Base-by-base conservation (phyloP, 2,888 invertebrate species). In the Drosophila austrosaltans region DNA sequence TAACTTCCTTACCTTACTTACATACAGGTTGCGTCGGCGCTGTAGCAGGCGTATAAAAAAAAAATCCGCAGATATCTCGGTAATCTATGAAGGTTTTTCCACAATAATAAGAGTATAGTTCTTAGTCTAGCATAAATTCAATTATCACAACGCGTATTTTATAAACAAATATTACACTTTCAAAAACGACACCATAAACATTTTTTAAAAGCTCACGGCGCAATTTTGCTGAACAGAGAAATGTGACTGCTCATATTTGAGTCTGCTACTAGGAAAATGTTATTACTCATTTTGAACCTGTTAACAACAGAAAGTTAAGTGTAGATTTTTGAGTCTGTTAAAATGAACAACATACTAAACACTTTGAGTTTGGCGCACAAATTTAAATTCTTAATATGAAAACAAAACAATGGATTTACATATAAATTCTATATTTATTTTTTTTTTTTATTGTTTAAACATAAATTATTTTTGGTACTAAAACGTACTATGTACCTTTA, bases 401-500 rank as follows among this genome's bases (percentile, higher is more conserved):
- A 7, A 48, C 2, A 22, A 20, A 22, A 22, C 3, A 12, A 25
- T 12, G 25, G 0, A 48, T 25, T 48, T 25, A 48, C 4, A 25
- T 48, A 5, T 48, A 48, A 48, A 48, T 48, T 48, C 48, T 48
- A 22, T 48, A 8, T 8, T 48, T 8, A 10, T 48, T 74, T 66
- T 16, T 16, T 16, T 16, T 16, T 72, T 75, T 72, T 72, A 53
- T 22, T 40, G 7, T 25, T 28, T 61, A 12, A 56, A 40, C 63
- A 73, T 67, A 66, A 44, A 63, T 48, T 44, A 70, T 48, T 25
- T 73, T 72, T 69, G 81, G 82, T 82, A 82, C 82, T 82, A 82
- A 86, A 82, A 82, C 82, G 82, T 88, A 82, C 82, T 78, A 79
- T 40, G 48, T 48, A 48, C 48, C 48, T 48, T 48, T 48, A 30